A percentile compares a stretch with the other conserved stretches of the same genome.
These are phyloP conservation scores for Cyanistes caeruleus DNA, from an alignment of 2,113 vertebrate genomes.

Conservation along the genomic window DNA sequence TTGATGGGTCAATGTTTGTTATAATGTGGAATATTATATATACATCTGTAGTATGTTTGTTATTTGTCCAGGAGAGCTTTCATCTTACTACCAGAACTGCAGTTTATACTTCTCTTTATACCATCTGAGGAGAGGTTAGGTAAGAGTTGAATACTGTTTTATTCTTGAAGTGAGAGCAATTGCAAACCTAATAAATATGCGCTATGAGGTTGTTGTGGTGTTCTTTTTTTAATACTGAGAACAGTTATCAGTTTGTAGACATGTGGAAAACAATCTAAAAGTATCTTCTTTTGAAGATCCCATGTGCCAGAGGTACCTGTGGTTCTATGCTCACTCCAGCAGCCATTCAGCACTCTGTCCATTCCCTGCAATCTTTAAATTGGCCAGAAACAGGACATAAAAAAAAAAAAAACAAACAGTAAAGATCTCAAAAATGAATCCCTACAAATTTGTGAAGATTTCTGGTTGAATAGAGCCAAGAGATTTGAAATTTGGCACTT, in stretches of 20 bases:
- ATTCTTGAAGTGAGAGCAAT: background rate
- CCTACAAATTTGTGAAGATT: background rate
- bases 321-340: background rate
- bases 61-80: conserved; percentile 81
- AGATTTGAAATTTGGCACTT: background rate
- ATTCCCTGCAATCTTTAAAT: background rate
- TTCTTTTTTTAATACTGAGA: background rate
- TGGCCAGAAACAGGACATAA: background rate
- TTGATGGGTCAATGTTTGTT: background rate
- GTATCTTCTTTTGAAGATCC: background rate
- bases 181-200: background rate
- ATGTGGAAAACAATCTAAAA: background rate
- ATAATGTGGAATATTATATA: background rate
- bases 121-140: conserved; percentile 74
- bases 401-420: background rate
- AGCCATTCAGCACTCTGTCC: background rate
- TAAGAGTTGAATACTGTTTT: conserved; percentile 64
- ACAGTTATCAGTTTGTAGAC: background rate
- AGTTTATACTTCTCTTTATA: conserved; percentile 84
- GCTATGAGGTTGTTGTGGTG: background rate
- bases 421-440: background rate
- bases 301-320: background rate
- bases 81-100: conserved; percentile 79
- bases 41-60: background rate
- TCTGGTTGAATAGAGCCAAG: background rate